These are phyloP conservation scores for Panthera leo DNA, from an alignment of 2,113 vertebrate species.

Conservation along the genomic window DNA sequence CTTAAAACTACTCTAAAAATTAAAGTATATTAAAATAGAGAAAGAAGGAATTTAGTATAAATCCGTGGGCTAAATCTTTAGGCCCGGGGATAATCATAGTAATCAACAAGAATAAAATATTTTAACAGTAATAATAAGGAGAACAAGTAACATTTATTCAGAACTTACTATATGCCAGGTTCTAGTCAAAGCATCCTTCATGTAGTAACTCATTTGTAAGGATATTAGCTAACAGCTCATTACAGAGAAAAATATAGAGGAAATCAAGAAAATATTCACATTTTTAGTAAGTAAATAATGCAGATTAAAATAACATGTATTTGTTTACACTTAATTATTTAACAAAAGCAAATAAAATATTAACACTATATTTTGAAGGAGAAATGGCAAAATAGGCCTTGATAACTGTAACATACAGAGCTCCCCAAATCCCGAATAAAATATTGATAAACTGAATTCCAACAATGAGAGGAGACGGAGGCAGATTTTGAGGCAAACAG, in stretches of 20 bases:
- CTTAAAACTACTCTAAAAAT: background rate
- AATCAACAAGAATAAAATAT: background rate
- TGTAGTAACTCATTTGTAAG: background rate
- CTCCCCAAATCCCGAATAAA: background rate
- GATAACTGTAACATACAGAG: background rate
- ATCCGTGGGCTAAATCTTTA: background rate
- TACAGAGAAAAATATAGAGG: background rate
- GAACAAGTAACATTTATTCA: background rate
- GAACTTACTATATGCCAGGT: background rate
- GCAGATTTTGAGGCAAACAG: background rate
- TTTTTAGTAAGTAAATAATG: background rate
- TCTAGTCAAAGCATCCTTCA: background rate
- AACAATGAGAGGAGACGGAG: background rate
- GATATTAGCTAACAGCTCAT: background rate
- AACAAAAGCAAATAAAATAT: background rate
- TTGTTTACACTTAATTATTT: background rate
- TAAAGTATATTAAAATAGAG: background rate
- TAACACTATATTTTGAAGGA: background rate
- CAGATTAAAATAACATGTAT: background rate
- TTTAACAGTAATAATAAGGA: background rate
- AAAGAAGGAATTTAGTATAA: background rate
- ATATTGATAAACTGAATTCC: background rate
- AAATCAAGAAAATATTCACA: background rate
- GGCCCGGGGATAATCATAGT: background rate
- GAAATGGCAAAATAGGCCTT: background rate